These are phyloP conservation scores for Setipinna tenuifilis DNA, from an alignment of 2,797 vertebrate genomes.

Conservation along the genomic window DNA sequence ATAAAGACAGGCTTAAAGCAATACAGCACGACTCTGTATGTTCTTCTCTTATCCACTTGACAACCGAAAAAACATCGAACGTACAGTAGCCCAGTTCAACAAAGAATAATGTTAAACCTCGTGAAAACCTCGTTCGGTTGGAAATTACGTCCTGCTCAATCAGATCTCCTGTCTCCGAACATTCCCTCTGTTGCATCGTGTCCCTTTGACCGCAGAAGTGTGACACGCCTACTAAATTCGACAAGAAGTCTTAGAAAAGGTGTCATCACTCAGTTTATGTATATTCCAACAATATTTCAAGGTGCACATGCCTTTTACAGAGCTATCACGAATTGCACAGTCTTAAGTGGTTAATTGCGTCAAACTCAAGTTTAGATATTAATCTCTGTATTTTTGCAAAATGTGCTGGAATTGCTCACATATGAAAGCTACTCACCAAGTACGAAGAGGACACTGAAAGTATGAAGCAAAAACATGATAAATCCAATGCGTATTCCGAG, in stretches of 20 bases:
- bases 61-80: not conserved
- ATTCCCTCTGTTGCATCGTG: not conserved
- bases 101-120: not conserved
- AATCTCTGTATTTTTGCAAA: not conserved
- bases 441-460: slow-evolving; percentile 55
- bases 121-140: not conserved
- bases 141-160: not conserved
- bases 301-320: not conserved
- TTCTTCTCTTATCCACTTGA: not conserved
- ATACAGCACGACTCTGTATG: not conserved
- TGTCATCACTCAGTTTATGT: not conserved
- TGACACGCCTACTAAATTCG: slow-evolving; percentile 12
- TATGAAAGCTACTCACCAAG: slow-evolving; percentile 52
- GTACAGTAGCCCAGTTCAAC: not conserved
- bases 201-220: slow-evolving; percentile 16
- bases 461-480: slow-evolving; percentile 59
- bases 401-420: not conserved
- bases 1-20: too few species aligned
- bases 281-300: not conserved
- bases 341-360: not conserved
- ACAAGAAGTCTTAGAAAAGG: slow-evolving; percentile 1
- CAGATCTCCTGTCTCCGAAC: not conserved
- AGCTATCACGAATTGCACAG: not conserved
- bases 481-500: slow-evolving; percentile 44
- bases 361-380: not conserved